Conservation (phyloP, 2,797 vertebrate genomes). For the Botia kubotai region DNA sequence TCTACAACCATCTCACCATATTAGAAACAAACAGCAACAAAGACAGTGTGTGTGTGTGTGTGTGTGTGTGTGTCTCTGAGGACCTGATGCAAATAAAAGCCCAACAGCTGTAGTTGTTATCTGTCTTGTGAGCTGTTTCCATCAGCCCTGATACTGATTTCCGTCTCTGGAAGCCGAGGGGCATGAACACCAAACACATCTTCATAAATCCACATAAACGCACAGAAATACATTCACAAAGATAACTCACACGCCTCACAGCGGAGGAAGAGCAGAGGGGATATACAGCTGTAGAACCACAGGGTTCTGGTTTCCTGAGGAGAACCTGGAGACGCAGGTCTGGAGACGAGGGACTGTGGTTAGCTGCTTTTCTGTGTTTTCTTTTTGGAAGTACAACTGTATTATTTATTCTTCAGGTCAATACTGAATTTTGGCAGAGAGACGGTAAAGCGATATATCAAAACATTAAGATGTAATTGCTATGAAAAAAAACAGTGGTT, state of each 20-base stretch:
- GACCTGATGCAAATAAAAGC: background rate
- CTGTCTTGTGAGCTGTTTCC: slow-evolving; percentile 27
- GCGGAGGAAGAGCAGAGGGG: background rate
- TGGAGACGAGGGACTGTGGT: slow-evolving; percentile 38
- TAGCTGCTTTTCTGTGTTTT: background rate
- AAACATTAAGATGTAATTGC: slow-evolving; percentile 35
- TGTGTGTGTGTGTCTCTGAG: too few species aligned
- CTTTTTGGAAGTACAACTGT: slow-evolving; percentile 21
- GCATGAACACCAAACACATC: slow-evolving; percentile 38
- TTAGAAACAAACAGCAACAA: slow-evolving; percentile 28
- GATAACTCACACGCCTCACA: background rate
- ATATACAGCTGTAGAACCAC: slow-evolving; percentile 6
- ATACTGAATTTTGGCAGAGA: slow-evolving; percentile 19
- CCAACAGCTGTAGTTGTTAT: slow-evolving; percentile 49
- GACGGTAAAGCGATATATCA: slow-evolving; percentile 37
- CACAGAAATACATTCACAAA: slow-evolving; percentile 19
- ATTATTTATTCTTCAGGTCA: slow-evolving; percentile 42
- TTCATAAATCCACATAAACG: slow-evolving; percentile 46
- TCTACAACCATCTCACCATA: slow-evolving; percentile 12
- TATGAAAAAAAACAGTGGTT: slow-evolving; percentile 35
- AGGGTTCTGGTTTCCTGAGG: slow-evolving; percentile 31
- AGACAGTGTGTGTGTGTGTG: background rate
- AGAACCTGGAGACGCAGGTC: slow-evolving; percentile 33
- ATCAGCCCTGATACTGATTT: slow-evolving; percentile 27
- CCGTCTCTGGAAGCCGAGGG: background rate